Base-by-base conservation (phyloP, 2,113 vertebrate genomes). In the Carassius gibelio region DNA sequence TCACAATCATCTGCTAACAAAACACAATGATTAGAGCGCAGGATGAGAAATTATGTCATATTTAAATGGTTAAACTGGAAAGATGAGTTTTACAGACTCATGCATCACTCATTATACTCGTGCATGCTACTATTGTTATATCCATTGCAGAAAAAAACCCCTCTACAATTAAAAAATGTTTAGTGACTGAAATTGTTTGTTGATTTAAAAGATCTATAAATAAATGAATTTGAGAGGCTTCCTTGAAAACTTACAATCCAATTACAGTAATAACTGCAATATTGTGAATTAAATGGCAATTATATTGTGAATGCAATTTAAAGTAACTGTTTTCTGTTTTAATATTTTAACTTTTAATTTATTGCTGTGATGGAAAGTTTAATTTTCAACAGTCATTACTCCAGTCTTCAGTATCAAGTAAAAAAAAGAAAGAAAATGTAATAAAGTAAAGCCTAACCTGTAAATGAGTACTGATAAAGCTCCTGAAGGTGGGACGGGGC, bases 381-480 rank as follows among this genome's bases (percentile, higher is more conserved):
- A 38, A 38, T 38, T 38, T 42, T 42, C 38, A 8, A 7, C 38
- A 42, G 38, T 8, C 38, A 42, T 45, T 45, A 45, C 42, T 45
- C 42, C 8, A 45, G 42, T 9, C 10, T 48, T 48, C 2, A 48
- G 45, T 48, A 11, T 11, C 3, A 9, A 52, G 21, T 30, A 30
- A 30, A 30, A 26, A 50, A 26, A 26, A 68, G 15, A 0, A 3
- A 4, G 21, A 4, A 48, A 7, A 72, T n/a, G 36, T 50, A 75
- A 1, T 78, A 10, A 77, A 19, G 13, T 48, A 19, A 30, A 21
- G 48, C 59, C 93, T 93, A 91, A 99, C 98, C 97, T 0, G 92
- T 94, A 3, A 99, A 99, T 74, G 98, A 98, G 93, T 97, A 99
- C 6, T 96, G 95, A 85, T 91, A 96, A 66, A 99, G 95, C 90